Evolutionary conservation across 2,113 vertebrate genomes (phyloP).

Genomic region (Hyaena hyaena): DNA sequence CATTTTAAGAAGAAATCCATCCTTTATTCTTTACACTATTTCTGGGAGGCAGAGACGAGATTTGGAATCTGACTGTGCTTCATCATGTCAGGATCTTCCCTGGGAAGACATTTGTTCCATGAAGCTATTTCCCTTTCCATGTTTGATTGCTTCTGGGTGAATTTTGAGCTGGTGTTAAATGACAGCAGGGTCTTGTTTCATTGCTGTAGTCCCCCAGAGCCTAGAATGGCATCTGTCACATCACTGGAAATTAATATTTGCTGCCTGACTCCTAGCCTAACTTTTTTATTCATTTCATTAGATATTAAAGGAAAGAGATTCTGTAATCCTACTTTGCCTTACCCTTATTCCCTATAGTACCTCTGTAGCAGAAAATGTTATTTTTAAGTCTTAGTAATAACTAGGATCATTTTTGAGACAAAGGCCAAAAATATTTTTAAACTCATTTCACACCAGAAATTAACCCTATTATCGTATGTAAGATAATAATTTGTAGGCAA

Average conservation of each 20-base stretch:
- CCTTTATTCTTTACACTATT: background rate
- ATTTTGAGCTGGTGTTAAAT: background rate
- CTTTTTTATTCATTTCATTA: background rate
- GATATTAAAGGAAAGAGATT: background rate
- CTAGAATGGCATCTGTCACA: background rate
- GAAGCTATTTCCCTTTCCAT: background rate
- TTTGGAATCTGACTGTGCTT: background rate
- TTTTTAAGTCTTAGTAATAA: background rate
- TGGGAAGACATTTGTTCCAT: background rate
- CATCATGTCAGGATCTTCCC: background rate
- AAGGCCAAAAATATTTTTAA: background rate
- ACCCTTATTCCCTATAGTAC: background rate
- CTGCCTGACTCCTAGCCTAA: background rate
- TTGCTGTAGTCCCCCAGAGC: background rate
- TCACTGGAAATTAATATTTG: background rate
- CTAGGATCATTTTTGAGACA: background rate
- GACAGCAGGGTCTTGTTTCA: background rate
- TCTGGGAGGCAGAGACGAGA: background rate
- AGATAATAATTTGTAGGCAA: background rate
- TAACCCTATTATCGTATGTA: background rate
- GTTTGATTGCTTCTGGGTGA: background rate
- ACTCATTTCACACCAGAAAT: constrained; percentile 3
- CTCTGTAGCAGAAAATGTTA: background rate
- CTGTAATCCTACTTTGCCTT: background rate
- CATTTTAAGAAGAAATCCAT: background rate